Percentiles rank a stretch among this genome's conserved stretches.
Conservation (phyloP, 1,140 invertebrate genomes). For the Lasioglossum albipes region DNA sequence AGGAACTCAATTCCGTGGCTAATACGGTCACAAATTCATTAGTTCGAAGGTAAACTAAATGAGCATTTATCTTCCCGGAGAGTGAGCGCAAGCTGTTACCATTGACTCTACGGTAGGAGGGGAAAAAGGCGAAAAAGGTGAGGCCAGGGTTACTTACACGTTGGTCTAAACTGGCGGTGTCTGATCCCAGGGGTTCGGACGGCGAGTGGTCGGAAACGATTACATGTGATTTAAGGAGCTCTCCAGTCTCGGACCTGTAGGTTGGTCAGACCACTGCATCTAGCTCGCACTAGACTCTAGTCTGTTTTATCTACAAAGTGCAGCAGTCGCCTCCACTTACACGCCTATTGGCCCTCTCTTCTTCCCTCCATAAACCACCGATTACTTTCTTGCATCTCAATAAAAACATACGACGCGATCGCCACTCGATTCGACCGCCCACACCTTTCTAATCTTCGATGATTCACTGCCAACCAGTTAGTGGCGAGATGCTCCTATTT, state of each 20-base stretch:
- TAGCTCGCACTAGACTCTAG: conserved; percentile 61
- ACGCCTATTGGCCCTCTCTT: conserved; percentile 34
- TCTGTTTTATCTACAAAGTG: conserved; percentile 74
- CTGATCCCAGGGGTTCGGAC: conserved; percentile 60
- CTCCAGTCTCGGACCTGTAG: conserved; percentile 56
- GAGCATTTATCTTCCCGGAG: neutral
- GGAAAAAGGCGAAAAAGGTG: conserved; percentile 25
- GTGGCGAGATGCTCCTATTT: neutral
- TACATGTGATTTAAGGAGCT: conserved; percentile 77
- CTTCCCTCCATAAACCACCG: conserved; percentile 35
- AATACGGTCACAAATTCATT: neutral
- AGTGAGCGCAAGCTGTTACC: conserved; percentile 9
- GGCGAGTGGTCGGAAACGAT: conserved; percentile 76
- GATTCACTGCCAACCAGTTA: neutral
- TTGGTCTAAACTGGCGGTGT: conserved; percentile 52
- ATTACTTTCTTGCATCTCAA: conserved; percentile 41
- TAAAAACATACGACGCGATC: conserved; percentile 13
- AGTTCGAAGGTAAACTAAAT: neutral
- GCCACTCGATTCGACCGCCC: neutral
- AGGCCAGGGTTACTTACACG: conserved; percentile 20
- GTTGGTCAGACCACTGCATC: conserved; percentile 61
- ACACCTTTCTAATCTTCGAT: conserved; percentile 38
- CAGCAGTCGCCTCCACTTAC: conserved; percentile 69
- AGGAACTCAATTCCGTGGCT: neutral
- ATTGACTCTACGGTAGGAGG: neutral